A percentile compares a stretch with the other conserved stretches of the same genome.
Evolutionary conservation across 2,797 vertebrate genomes (phyloP).

Genomic region (Melanotaenia parkinsoni): DNA sequence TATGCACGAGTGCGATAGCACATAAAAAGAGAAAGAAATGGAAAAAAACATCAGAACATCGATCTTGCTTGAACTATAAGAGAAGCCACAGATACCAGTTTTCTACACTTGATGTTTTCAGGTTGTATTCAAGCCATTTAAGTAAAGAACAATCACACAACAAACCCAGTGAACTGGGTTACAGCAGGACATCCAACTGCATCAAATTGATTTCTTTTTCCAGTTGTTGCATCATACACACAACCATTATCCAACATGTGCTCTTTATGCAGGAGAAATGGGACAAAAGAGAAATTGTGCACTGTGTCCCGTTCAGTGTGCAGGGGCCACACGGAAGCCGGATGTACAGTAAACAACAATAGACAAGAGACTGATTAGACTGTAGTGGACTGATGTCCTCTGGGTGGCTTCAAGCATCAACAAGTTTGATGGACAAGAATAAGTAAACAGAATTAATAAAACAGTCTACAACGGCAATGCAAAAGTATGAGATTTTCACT

Average conservation of each 20-base stretch:
- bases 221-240: not conserved
- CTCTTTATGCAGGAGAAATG: not conserved
- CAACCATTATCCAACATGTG: not conserved
- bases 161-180: not conserved
- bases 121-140: not conserved
- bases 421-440: not conserved
- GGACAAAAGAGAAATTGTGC: not conserved
- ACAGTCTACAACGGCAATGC: too few species aligned
- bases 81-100: too few species aligned
- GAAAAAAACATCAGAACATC: not conserved
- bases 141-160: not conserved
- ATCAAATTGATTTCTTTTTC: not conserved
- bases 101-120: too few species aligned
- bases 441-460: not conserved
- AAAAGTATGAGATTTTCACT: too few species aligned
- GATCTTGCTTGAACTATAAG: too few species aligned
- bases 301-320: not conserved
- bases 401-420: slow-evolving; percentile 22
- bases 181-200: not conserved
- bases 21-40: not conserved
- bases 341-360: not conserved
- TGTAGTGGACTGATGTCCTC: not conserved
- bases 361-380: not conserved
- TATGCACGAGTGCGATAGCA: too few species aligned
- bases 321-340: not conserved